Evolutionary conservation across 2,888 invertebrate genomes (phyloP).

Genomic region (Lochmaea crataegi): DNA sequence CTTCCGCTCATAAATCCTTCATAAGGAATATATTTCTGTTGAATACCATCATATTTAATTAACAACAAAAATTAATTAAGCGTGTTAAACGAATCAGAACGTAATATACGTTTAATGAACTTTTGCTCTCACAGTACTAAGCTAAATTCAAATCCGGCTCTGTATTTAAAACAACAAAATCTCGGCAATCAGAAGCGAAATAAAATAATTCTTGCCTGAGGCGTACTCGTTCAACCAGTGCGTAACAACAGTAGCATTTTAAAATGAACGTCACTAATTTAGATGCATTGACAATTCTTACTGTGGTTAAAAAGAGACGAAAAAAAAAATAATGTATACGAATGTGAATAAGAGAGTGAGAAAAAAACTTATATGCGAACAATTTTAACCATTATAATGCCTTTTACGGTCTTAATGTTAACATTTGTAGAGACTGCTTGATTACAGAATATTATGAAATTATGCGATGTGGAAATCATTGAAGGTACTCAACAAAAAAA

Average conservation of each 20-base stretch:
- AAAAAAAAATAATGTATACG: not conserved
- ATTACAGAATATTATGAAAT: constrained; percentile 28
- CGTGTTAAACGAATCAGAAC: no score
- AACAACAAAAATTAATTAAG: no score
- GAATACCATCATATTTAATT: no score
- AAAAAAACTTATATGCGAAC: constrained; percentile 25
- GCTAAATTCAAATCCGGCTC: constrained; percentile 6
- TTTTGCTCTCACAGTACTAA: no score
- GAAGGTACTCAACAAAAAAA: constrained; percentile 2
- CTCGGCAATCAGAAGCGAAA: constrained; percentile 15
- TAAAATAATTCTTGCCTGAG: constrained; percentile 23
- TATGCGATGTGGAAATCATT: constrained; percentile 15
- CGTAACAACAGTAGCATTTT: constrained; percentile 33
- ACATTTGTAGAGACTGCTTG: constrained; percentile 20
- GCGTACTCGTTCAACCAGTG: constrained; percentile 16
- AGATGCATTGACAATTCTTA: constrained; percentile 32
- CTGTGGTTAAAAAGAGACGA: constrained; percentile 17
- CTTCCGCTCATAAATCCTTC: no score
- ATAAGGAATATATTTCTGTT: no score
- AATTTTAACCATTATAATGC: constrained; percentile 27
- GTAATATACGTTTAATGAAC: no score
- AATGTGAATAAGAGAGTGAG: constrained; percentile 13
- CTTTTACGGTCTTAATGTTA: constrained; percentile 24
- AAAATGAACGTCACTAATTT: constrained; percentile 30
- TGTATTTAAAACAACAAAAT: constrained; percentile 1